Conservation (phyloP, 2,888 invertebrate genomes). For the Malthinus flaveolus region DNA sequence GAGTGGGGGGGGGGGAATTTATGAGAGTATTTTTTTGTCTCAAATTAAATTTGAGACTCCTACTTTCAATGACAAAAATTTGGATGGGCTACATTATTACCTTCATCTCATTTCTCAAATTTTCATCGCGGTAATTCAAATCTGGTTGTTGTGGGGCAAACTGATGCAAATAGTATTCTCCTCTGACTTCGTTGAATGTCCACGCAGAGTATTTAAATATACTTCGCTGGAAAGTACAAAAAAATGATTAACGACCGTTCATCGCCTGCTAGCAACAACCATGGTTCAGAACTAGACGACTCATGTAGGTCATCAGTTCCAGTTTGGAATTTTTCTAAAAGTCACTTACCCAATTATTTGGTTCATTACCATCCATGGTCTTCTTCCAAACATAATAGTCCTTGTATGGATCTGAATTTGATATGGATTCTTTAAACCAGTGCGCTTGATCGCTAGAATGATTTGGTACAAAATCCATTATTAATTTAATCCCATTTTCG, state of each 20-base stretch:
- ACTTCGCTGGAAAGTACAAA: conserved; percentile 36
- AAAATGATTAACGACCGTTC: too few species aligned
- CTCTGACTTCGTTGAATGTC: conserved; percentile 31
- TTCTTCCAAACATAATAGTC: conserved; percentile 81
- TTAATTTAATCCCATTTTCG: conserved; percentile 57
- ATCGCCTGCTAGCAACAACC: too few species aligned
- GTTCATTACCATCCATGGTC: conserved; percentile 59
- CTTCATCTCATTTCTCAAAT: conserved; percentile 69
- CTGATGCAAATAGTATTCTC: conserved; percentile 77
- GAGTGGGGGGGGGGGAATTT: too few species aligned
- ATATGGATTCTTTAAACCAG: conserved; percentile 77
- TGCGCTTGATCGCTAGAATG: conserved; percentile 77
- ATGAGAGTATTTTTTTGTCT: too few species aligned
- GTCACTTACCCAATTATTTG: conserved; percentile 74
- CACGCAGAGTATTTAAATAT: conserved; percentile 45
- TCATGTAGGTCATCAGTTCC: not conserved
- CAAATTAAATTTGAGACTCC: too few species aligned
- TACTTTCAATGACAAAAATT: too few species aligned
- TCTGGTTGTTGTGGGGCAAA: conserved; percentile 78
- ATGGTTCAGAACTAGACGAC: too few species aligned
- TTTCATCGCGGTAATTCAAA: conserved; percentile 75
- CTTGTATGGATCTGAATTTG: conserved; percentile 61
- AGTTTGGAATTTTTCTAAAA: not conserved
- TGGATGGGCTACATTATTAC: conserved; percentile 30
- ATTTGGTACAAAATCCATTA: conserved; percentile 57